Conservation (phyloP, 2,113 vertebrate species). For the Desmodus rotundus region DNA sequence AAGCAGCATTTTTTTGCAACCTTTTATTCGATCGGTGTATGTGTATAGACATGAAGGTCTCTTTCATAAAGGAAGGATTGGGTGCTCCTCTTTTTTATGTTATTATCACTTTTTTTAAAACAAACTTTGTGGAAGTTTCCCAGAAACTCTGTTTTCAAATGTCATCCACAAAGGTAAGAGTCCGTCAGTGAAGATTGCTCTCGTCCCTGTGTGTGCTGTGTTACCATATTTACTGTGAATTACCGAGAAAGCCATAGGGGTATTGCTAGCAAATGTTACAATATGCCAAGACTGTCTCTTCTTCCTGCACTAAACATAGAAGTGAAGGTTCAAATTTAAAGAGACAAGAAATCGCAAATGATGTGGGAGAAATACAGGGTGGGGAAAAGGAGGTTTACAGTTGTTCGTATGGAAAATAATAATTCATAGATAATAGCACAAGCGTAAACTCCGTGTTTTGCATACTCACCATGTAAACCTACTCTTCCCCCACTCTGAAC, state of each 20-base stretch:
- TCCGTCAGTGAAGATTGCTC: background rate
- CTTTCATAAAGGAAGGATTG: background rate
- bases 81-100: background rate
- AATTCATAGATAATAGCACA: too few relatives aligned
- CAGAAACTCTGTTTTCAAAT: background rate
- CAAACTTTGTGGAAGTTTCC: background rate
- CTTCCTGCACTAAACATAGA: background rate
- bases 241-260: background rate
- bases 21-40: background rate
- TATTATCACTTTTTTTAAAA: background rate
- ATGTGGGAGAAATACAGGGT: background rate
- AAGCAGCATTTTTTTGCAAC: background rate
- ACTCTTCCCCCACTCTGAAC: background rate
- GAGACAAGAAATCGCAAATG: background rate
- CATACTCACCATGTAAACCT: too few relatives aligned
- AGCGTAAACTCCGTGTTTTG: too few relatives aligned
- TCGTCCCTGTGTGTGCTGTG: background rate
- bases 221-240: background rate
- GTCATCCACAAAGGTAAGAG: background rate
- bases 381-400: background rate
- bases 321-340: background rate
- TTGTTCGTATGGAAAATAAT: background rate
- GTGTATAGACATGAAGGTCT: background rate
- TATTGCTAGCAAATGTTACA: background rate
- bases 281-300: background rate